These are phyloP conservation scores for Kryphioiulus occultus DNA, from an alignment of 2,888 invertebrate genomes.

Conservation along the genomic window DNA sequence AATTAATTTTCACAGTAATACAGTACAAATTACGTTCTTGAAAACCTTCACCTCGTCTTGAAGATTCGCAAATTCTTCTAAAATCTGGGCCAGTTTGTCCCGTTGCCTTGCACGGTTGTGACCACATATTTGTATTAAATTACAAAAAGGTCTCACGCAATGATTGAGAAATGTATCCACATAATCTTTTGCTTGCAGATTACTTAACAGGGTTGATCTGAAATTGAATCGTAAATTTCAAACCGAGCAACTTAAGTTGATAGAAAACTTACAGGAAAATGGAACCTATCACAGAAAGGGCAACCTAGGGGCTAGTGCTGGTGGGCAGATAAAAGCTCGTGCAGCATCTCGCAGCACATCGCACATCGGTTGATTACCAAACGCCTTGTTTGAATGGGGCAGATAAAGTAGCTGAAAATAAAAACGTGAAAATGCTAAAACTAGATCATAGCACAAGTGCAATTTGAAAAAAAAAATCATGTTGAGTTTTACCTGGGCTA, in stretches of 20 bases:
- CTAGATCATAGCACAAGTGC: no score
- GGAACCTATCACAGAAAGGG: background rate
- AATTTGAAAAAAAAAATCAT: background rate
- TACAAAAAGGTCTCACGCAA: slow-evolving; percentile 85
- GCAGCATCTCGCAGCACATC: slow-evolving; percentile 88
- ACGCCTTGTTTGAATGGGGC: slow-evolving; percentile 66
- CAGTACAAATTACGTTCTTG: background rate
- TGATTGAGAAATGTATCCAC: slow-evolving; percentile 88
- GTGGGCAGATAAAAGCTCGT: slow-evolving; percentile 86
- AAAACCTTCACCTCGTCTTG: slow-evolving; percentile 81
- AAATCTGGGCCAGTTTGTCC: slow-evolving; percentile 86
- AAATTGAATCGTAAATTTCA: background rate
- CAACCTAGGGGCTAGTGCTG: slow-evolving; percentile 77
- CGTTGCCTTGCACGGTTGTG: slow-evolving; percentile 95
- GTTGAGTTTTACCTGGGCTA: slow-evolving; percentile 68
- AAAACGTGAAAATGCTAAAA: no score
- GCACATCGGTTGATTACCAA: slow-evolving; percentile 71
- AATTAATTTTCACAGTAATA: background rate
- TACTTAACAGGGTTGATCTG: slow-evolving; percentile 54
- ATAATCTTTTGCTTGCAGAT: slow-evolving; percentile 77
- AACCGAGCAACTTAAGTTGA: background rate
- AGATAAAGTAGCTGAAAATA: slow-evolving; percentile 74
- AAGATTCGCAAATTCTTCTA: slow-evolving; percentile 88
- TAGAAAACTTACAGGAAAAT: background rate
- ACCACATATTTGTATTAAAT: slow-evolving; percentile 86